Conservation (phyloP, 1,140 invertebrate species). For the Nylanderia fulva region DNA sequence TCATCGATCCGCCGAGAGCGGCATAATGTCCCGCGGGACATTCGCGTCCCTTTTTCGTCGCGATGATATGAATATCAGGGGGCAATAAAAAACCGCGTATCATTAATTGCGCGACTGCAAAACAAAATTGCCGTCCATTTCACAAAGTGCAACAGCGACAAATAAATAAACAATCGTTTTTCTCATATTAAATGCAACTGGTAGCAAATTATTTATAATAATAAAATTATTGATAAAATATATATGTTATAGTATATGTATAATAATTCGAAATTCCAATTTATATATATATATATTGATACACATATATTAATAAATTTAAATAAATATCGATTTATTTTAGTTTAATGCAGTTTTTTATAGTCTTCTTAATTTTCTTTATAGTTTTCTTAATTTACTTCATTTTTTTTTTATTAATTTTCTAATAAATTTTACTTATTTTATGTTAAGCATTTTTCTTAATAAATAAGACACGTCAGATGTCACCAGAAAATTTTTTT, state of each 20-base stretch:
- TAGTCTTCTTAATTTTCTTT: no score
- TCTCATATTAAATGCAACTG: not conserved
- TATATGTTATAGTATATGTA: no score
- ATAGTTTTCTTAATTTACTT: no score
- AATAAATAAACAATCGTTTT: not conserved
- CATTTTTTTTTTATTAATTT: not conserved
- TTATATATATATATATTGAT: no score
- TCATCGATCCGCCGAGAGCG: constrained; percentile 50
- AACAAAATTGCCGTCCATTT: not conserved
- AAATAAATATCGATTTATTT: not conserved
- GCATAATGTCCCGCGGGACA: constrained; percentile 6
- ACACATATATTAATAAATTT: no score
- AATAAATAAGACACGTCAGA: no score
- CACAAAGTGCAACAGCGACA: not conserved
- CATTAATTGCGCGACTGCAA: not conserved
- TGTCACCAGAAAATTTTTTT: not conserved
- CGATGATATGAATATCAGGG: not conserved
- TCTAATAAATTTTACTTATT: not conserved
- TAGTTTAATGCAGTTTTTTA: no score
- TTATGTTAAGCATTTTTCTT: no score
- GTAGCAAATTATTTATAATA: not conserved
- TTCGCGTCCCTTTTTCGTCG: not conserved
- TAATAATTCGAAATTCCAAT: no score
- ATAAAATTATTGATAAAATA: no score
- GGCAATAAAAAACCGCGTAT: constrained; percentile 12